A percentile compares a stretch with the other conserved stretches of the same genome.
These are phyloP conservation scores for Drosophila nigritarsus DNA, from an alignment of 2,888 invertebrate genomes.

Conservation along the genomic window DNA sequence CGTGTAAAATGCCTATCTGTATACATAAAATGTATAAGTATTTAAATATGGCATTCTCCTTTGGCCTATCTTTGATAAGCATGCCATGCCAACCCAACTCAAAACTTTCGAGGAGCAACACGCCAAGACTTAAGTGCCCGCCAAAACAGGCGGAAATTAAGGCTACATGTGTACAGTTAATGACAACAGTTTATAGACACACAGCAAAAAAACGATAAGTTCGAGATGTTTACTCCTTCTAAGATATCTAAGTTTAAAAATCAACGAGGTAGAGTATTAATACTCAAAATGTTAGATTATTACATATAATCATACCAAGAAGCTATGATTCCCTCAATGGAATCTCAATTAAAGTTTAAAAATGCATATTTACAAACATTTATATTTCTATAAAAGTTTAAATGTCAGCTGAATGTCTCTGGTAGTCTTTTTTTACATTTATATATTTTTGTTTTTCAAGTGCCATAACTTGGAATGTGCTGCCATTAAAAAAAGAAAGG, in stretches of 20 bases:
- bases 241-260: neutral
- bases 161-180: neutral
- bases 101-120: constrained; percentile 11
- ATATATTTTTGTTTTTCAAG: constrained; percentile 27
- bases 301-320: neutral
- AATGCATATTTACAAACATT: neutral
- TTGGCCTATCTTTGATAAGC: constrained; percentile 60
- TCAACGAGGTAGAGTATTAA: neutral
- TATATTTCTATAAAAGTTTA: neutral
- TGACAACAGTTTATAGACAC: neutral
- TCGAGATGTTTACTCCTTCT: neutral
- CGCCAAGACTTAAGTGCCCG: constrained; percentile 38
- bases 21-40: neutral
- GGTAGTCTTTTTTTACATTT: constrained; percentile 5
- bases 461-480: constrained; percentile 21
- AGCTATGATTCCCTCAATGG: neutral
- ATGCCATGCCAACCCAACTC: constrained; percentile 23
- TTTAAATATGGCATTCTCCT: constrained; percentile 5
- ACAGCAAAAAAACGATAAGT: neutral
- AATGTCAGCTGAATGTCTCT: neutral
- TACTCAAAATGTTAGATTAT: neutral
- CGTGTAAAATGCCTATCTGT: constrained; percentile 5
- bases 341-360: neutral
- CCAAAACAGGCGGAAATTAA: neutral
- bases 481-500: neutral